Conservation (phyloP, 2,888 invertebrate species). For the Gryllus longicercus region DNA sequence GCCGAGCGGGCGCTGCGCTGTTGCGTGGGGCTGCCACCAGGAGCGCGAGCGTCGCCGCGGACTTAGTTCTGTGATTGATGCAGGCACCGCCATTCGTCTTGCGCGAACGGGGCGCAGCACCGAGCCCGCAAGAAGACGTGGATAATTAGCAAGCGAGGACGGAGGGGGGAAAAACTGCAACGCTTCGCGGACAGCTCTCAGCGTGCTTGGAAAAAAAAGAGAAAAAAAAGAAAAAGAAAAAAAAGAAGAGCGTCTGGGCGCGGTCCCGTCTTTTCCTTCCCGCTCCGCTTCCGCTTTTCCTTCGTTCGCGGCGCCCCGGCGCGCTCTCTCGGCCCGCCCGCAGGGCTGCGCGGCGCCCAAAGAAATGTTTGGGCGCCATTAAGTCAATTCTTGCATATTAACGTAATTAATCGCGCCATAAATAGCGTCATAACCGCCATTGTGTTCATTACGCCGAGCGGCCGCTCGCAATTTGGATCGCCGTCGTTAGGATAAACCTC, state of each 20-base stretch:
- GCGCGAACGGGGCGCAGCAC: neutral
- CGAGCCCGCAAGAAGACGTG: constrained; percentile 5
- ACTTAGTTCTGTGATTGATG: constrained; percentile 10
- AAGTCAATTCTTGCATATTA: constrained; percentile 2
- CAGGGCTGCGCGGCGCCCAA: neutral
- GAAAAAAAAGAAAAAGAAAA: neutral
- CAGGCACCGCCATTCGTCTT: neutral
- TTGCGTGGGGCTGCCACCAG: neutral
- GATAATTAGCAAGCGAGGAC: constrained; percentile 7
- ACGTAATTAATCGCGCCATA: neutral
- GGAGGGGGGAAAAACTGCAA: neutral
- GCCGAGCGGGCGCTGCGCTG: neutral
- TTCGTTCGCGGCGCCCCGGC: no score
- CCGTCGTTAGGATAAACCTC: neutral
- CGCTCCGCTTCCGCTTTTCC: neutral
- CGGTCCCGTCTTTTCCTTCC: neutral
- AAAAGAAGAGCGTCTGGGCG: neutral
- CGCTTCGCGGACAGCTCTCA: neutral
- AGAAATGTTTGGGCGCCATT: neutral
- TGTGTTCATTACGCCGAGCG: neutral
- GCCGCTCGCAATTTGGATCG: neutral
- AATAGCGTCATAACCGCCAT: neutral
- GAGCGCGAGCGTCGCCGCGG: neutral
- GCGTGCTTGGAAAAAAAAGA: neutral
- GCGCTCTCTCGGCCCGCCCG: no score